Conservation (phyloP, 2,113 vertebrate species). For the Orcinus orca region DNA sequence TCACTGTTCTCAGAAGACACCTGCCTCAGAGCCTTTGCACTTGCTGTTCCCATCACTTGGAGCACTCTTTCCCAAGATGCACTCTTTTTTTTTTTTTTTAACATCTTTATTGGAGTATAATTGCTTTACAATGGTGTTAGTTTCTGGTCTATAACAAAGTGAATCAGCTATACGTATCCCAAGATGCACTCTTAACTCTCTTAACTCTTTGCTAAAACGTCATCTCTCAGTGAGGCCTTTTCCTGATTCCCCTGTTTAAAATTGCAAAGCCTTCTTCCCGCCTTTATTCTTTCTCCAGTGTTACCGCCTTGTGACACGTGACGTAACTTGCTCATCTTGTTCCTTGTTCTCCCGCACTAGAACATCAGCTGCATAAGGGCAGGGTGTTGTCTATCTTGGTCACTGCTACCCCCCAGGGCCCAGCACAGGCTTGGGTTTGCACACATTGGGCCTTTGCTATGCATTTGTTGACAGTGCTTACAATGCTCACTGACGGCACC, state of each 20-base stretch:
- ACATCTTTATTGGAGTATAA: too few species aligned
- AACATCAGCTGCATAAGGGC: background rate
- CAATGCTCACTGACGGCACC: background rate
- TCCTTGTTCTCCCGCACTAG: background rate
- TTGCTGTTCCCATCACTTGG: background rate
- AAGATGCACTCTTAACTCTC: background rate
- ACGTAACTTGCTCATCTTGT: background rate
- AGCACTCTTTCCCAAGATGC: background rate
- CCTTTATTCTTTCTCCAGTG: background rate
- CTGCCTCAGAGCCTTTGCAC: background rate
- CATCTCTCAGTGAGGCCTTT: background rate
- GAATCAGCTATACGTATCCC: too few species aligned
- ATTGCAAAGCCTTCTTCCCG: background rate
- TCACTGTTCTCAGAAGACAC: background rate
- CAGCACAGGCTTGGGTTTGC: background rate
- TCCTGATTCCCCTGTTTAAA: background rate
- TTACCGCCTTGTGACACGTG: too few species aligned
- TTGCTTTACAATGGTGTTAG: too few species aligned
- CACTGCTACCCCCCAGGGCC: background rate
- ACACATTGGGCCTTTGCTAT: accelerated
- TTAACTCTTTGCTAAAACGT: background rate
- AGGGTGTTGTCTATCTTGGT: background rate
- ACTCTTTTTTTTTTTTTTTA: background rate
- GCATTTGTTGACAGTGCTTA: background rate
- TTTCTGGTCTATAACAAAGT: too few species aligned